These are phyloP conservation scores for Neosilurus mollespiculum DNA, from an alignment of 2,797 vertebrate genomes.

Conservation along the genomic window DNA sequence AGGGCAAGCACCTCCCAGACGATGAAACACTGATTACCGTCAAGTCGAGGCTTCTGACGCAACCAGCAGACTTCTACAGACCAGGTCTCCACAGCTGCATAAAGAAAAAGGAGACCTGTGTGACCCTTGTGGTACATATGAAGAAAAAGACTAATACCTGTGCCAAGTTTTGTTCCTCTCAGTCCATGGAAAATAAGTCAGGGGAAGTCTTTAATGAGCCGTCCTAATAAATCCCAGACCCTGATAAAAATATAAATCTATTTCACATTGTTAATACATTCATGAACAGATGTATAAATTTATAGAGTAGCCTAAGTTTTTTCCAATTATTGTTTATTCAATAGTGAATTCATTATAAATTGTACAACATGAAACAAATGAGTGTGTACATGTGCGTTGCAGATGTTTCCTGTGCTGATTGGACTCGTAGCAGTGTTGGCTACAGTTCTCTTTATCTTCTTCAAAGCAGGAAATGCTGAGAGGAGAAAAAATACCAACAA, in stretches of 20 bases:
- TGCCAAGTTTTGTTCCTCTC: no score
- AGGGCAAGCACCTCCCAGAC: no score
- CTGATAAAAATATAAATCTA: background rate
- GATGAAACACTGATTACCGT: no score
- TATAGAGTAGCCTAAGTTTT: background rate
- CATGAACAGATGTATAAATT: background rate
- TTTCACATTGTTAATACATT: background rate
- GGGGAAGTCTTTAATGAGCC: no score
- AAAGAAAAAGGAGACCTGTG: no score
- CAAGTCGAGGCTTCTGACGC: no score
- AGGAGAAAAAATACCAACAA: slow-evolving; percentile 30
- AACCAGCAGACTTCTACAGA: no score
- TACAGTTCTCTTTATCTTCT: slow-evolving; percentile 43
- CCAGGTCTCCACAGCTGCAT: no score
- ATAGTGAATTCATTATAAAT: background rate
- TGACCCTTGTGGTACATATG: no score
- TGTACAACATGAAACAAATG: background rate
- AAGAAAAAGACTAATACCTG: no score
- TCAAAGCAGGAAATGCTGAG: slow-evolving; percentile 19
- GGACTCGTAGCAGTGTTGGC: slow-evolving; percentile 41
- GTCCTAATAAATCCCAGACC: background rate
- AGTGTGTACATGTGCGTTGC: slow-evolving; percentile 22
- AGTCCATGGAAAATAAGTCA: no score
- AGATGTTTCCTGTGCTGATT: slow-evolving; percentile 50
- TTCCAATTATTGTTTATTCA: background rate